A percentile compares a stretch with the other conserved stretches of the same genome.
Conservation (phyloP, 2,888 invertebrate species). For the Eupithecia subumbrata region DNA sequence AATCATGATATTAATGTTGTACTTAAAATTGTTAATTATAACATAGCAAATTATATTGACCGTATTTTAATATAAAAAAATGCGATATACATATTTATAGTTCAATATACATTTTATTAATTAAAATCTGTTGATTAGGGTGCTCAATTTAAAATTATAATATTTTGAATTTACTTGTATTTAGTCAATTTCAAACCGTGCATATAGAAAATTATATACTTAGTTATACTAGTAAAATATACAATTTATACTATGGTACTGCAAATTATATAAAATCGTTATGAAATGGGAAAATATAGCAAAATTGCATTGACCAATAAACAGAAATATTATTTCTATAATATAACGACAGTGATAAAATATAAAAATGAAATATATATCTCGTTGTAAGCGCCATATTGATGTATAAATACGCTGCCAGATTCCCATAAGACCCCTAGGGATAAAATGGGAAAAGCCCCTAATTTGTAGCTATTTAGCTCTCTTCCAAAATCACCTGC, state of each 20-base stretch:
- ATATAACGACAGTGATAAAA: neutral
- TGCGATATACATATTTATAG: neutral
- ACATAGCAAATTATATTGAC: conserved; percentile 20
- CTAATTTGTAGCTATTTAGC: conserved; percentile 1
- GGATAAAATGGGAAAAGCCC: conserved; percentile 1
- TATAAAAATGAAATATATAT: neutral
- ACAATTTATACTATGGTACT: neutral
- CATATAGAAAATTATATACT: neutral
- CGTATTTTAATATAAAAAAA: neutral
- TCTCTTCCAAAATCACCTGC: conserved; percentile 9
- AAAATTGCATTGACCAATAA: conserved; percentile 10
- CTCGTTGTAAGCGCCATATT: neutral
- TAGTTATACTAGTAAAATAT: neutral
- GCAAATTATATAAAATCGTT: conserved; percentile 6
- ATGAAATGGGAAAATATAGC: neutral
- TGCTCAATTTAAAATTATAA: conserved; percentile 42
- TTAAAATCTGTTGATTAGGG: conserved; percentile 26
- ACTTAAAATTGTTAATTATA: neutral
- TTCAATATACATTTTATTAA: neutral
- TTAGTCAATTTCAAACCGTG: conserved; percentile 11
- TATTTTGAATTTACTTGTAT: conserved; percentile 9
- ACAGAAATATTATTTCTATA: neutral
- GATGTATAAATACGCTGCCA: neutral
- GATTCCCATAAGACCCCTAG: neutral
- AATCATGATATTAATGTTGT: neutral